These are phyloP conservation scores for Colletes gigas DNA, from an alignment of 1,140 invertebrate genomes.

Conservation along the genomic window DNA sequence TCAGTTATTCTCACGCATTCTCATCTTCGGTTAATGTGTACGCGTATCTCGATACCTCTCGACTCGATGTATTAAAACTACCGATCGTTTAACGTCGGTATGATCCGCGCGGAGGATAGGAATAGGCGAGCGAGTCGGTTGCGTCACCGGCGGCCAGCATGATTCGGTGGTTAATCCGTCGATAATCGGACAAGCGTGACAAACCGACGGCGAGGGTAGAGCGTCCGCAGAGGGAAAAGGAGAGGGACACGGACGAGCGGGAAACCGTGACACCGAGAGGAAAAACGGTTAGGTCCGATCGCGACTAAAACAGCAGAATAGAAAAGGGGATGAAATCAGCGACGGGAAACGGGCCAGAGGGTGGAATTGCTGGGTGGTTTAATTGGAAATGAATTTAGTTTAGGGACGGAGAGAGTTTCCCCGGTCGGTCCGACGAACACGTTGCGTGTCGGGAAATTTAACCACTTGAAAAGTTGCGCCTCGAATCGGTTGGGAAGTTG, in stretches of 20 bases:
- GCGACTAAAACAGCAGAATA: background rate
- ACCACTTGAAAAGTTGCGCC: background rate
- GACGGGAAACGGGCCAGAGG: background rate
- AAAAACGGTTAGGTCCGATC: conserved; percentile 31
- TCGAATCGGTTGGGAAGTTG: no score
- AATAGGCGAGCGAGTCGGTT: conserved; percentile 18
- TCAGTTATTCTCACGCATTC: no score
- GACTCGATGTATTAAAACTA: conserved; percentile 7
- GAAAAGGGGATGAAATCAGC: background rate
- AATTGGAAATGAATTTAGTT: conserved; percentile 9
- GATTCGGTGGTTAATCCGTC: conserved; percentile 62
- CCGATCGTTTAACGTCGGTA: background rate
- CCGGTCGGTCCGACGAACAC: background rate
- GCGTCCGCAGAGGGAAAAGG: no score
- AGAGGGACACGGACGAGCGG: background rate
- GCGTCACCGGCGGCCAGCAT: conserved; percentile 20
- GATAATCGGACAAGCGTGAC: conserved; percentile 63
- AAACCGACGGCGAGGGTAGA: conserved; percentile 36
- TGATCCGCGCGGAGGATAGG: conserved; percentile 4
- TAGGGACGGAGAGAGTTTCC: background rate
- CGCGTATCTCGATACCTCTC: background rate
- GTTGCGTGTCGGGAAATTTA: background rate
- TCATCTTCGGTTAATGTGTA: no score
- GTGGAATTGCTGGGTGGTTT: background rate
- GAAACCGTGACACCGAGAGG: conserved; percentile 13